phyloP scores from a whole-genome alignment of 2,888 invertebrate genomes.

The Bellardia pandia region DNA sequence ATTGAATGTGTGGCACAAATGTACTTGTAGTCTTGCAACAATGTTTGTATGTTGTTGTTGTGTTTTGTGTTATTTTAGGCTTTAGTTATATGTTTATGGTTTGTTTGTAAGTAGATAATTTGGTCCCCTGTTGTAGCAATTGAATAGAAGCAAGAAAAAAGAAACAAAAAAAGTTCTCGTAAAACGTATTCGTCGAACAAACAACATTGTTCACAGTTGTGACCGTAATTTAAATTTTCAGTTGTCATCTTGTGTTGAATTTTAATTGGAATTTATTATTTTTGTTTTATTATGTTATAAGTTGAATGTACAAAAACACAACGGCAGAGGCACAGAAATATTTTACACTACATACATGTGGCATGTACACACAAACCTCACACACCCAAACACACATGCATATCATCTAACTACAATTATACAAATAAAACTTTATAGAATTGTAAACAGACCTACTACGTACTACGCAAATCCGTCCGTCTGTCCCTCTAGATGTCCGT shows the following conservation, averaged over 20 bases:
- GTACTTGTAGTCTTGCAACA: constrained; percentile 25
- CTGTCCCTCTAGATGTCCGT: not conserved
- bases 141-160: not conserved
- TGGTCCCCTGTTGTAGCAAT: constrained; percentile 24
- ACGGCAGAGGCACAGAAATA: not conserved
- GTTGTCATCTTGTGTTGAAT: constrained; percentile 74
- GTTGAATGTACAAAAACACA: constrained; percentile 39
- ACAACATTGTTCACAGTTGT: constrained; percentile 70
- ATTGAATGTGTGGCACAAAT: not conserved
- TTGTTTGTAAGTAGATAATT: constrained; percentile 12
- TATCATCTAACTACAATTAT: not conserved
- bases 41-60: constrained; percentile 22
- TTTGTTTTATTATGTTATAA: constrained; percentile 41
- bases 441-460: constrained; percentile 33
- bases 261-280: constrained; percentile 76
- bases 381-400: not conserved
- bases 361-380: constrained; percentile 3
- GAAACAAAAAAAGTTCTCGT: constrained; percentile 24
- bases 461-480: not conserved
- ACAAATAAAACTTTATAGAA: constrained; percentile 20
- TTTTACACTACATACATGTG: constrained; percentile 44
- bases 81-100: constrained; percentile 21
- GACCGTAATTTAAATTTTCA: constrained; percentile 74
- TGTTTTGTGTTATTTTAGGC: constrained; percentile 60
- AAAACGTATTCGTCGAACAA: constrained; percentile 3